A percentile compares a stretch with the other conserved stretches of the same genome.
Conservation (phyloP, 2,797 vertebrate genomes). For the Muscicapa comitata region DNA sequence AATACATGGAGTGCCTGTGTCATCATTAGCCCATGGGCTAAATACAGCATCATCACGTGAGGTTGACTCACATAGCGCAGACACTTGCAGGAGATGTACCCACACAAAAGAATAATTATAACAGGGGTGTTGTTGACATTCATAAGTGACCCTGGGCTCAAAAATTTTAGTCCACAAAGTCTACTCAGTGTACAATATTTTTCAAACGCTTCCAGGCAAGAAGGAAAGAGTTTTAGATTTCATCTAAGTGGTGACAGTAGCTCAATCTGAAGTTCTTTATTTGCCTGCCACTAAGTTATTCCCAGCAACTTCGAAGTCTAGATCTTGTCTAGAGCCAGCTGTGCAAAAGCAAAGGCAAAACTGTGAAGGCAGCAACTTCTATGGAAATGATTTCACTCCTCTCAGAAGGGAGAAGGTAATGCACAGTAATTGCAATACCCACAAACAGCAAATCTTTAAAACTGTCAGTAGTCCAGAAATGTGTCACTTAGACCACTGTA, state of each 20-base stretch:
- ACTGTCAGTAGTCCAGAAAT: slow-evolving; percentile 69
- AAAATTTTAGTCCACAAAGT: background rate
- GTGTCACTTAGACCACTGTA: slow-evolving; percentile 66
- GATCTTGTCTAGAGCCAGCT: slow-evolving; percentile 58
- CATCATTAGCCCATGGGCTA: background rate
- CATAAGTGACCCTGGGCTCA: background rate
- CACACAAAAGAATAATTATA: background rate
- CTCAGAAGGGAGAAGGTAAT: slow-evolving; percentile 62
- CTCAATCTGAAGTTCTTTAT: background rate
- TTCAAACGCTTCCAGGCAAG: background rate
- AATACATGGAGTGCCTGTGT: background rate
- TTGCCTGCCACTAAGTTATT: background rate
- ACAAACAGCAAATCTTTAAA: slow-evolving; percentile 68
- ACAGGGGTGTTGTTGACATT: background rate
- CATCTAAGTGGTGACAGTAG: background rate
- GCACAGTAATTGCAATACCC: slow-evolving; percentile 64
- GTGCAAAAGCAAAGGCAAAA: slow-evolving; percentile 54
- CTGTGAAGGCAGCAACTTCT: slow-evolving; percentile 41
- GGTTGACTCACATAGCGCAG: background rate
- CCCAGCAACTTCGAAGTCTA: slow-evolving; percentile 18
- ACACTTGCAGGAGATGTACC: background rate
- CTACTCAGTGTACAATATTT: background rate
- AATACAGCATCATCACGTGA: background rate
- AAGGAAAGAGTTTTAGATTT: background rate
- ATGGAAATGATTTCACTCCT: slow-evolving; percentile 52